phyloP scores from a whole-genome alignment of 2,888 invertebrate species.

The Mesochorus sp. region DNA sequence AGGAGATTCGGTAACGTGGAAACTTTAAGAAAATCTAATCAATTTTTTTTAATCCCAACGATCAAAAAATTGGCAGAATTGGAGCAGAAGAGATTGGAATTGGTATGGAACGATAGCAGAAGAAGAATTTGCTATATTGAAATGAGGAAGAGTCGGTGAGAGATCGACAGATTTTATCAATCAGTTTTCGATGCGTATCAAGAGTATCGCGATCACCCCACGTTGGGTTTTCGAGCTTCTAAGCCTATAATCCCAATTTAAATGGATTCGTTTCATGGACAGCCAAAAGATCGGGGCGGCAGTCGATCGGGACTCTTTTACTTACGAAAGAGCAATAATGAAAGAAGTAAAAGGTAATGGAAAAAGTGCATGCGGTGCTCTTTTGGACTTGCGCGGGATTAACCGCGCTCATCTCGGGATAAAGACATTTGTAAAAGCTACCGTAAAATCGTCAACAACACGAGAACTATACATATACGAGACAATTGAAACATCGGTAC shows the following conservation, averaged over 20 bases:
- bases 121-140: too few species aligned
- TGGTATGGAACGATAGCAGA: too few species aligned
- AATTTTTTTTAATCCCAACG: too few species aligned
- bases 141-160: background rate
- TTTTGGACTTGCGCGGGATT: conserved; percentile 65
- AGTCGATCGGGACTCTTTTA: background rate
- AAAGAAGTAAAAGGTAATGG: background rate
- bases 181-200: conserved; percentile 56
- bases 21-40: too few species aligned
- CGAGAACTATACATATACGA: too few species aligned
- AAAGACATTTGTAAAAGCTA: conserved; percentile 61
- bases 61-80: too few species aligned
- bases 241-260: conserved; percentile 74
- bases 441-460: conserved; percentile 73
- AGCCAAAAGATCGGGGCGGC: conserved; percentile 20
- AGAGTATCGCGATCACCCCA: conserved; percentile 61
- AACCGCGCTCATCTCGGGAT: conserved; percentile 65
- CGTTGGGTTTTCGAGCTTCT: conserved; percentile 19
- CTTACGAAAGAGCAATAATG: background rate
- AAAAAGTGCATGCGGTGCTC: conserved; percentile 68
- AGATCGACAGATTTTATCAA: conserved; percentile 38
- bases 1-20: background rate
- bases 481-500: too few species aligned
- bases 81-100: too few species aligned
- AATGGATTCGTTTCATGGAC: conserved; percentile 71